phyloP scores from a whole-genome alignment of 2,888 invertebrate genomes.

The Gerris lacustris region DNA sequence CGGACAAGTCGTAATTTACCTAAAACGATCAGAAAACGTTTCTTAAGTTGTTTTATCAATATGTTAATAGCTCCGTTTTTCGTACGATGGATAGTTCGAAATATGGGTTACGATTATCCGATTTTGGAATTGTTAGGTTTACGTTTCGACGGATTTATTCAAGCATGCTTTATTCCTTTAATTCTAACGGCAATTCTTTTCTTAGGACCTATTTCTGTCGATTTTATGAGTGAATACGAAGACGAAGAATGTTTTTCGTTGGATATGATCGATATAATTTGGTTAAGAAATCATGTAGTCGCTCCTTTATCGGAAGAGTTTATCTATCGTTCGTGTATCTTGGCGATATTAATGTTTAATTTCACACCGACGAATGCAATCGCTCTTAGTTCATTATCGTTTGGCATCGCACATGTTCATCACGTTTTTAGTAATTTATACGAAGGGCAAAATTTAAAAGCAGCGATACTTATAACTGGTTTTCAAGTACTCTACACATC shows the following conservation, averaged over 20 bases:
- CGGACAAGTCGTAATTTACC: background rate
- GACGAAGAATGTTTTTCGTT: background rate
- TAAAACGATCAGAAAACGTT: background rate
- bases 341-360: constrained; percentile 76
- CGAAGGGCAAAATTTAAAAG: constrained; percentile 54
- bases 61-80: background rate
- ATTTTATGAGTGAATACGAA: background rate
- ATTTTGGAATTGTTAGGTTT: constrained; percentile 63
- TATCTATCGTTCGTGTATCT: constrained; percentile 89
- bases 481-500: constrained; percentile 87
- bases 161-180: constrained; percentile 60
- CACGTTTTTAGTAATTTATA: constrained; percentile 71
- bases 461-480: constrained; percentile 56
- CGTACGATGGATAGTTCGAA: background rate
- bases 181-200: constrained; percentile 67
- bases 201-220: constrained; percentile 54
- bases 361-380: constrained; percentile 61
- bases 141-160: constrained; percentile 55
- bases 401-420: constrained; percentile 88
- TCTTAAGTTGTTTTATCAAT: background rate
- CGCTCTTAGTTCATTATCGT: constrained; percentile 76
- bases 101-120: constrained; percentile 36
- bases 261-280: constrained; percentile 40
- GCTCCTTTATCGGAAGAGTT: constrained; percentile 92
- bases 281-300: constrained; percentile 79